Evolutionary conservation across 1,140 invertebrate species (phyloP), one percentile per base, ranked within the genome.

Genomic region (Acyrthosiphon pisum): DNA sequence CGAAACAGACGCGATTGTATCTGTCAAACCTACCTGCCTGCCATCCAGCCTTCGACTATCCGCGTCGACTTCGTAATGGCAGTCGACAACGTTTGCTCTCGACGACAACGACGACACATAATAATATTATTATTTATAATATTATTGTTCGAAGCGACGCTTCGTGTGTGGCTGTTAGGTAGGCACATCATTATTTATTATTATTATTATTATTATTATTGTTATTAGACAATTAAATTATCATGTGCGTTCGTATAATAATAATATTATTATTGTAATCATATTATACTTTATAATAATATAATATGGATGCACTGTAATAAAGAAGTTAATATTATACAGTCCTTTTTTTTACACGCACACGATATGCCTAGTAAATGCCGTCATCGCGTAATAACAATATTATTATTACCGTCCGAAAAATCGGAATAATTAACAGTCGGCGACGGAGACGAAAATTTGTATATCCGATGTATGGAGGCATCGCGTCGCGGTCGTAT

Each of bases 131-230:
- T 30, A 30, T 83, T 83, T 86, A 87, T 88, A 35, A n/a, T 50
- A 50, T 48, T 88, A 88, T 88, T 88, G 41, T 86, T 86, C 41
- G 8, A 44, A 86, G 44, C 41, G 11, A 68, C 60, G 83, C 83
- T 86, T 86, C 83, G 83, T 86, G 83, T 86, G 83, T 86, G 83
- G 83, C 23, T 86, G 23, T 14, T 68, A 14, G 60, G 60, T 68
- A 68, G 60, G 60, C 14, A 68, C 60, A 68, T 68, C 60, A 30
- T 44, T 86, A 44, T 37, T 44, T 46, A 86, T 86, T 86, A 44
- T 84, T 41, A 41, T 44, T 86, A 46, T 84, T 46, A 41, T 44
- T 86, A 46, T 84, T 46, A 53, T 22, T 22, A 53, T 53, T 0
- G 26, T 86, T 86, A 46, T 46, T 86, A 14, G 37, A 44, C 35